A percentile compares a stretch with the other conserved stretches of the same genome.
Evolutionary conservation across 2,888 invertebrate genomes (phyloP).

Genomic region (Metacarcinus magister): DNA sequence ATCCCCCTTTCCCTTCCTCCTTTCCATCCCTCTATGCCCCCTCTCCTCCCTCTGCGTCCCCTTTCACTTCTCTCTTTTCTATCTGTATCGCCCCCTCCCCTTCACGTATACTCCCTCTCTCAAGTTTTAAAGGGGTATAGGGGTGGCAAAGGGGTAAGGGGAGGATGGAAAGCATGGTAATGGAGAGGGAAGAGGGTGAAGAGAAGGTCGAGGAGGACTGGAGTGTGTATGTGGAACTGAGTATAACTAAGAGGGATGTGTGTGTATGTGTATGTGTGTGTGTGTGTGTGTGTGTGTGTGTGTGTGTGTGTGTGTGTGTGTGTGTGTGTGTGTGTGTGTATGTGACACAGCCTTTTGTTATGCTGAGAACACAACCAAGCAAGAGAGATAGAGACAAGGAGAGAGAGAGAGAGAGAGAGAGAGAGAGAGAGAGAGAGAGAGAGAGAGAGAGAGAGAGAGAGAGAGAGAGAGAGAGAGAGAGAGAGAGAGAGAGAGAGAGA

Average conservation of each 20-base stretch:
- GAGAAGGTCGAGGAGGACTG: not conserved
- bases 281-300: too few relatives aligned
- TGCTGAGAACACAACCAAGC: too few relatives aligned
- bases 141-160: not conserved
- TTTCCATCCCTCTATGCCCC: not conserved
- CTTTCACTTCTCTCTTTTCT: not conserved
- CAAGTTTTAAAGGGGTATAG: not conserved
- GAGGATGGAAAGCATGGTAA: not conserved
- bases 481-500: slow-evolving; percentile 26
- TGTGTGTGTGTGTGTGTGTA: too few relatives aligned
- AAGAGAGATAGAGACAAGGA: not conserved
- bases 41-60: not conserved
- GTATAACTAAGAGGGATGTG: too few relatives aligned
- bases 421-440: slow-evolving; percentile 26
- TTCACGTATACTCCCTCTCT: not conserved
- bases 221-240: too few relatives aligned
- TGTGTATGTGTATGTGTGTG: too few relatives aligned
- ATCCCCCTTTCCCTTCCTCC: not conserved
- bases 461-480: slow-evolving; percentile 26
- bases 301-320: too few relatives aligned
- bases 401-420: slow-evolving; percentile 26
- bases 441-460: slow-evolving; percentile 26
- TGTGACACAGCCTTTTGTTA: too few relatives aligned
- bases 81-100: not conserved
- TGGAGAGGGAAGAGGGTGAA: not conserved